Conservation (phyloP, 2,888 invertebrate species). For the Acleris emargana region DNA sequence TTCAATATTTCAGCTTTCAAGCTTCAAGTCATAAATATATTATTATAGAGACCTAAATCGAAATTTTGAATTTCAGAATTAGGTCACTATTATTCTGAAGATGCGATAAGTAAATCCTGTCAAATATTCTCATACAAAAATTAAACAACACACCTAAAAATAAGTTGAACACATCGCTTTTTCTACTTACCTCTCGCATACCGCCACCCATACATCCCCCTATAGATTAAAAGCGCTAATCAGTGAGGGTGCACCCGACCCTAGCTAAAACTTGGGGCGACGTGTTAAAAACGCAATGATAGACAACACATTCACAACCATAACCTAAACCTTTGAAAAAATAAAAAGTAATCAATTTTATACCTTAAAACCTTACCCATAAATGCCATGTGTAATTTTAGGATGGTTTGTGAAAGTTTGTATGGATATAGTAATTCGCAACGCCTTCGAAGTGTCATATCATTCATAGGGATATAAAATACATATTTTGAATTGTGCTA, state of each 20-base stretch:
- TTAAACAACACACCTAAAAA: too few species aligned
- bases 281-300: conserved; percentile 82
- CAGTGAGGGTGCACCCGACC: conserved; percentile 79
- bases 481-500: conserved; percentile 76
- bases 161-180: too few species aligned
- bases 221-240: conserved; percentile 80
- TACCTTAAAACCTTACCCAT: conserved; percentile 41
- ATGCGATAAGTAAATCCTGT: too few species aligned
- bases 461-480: conserved; percentile 78
- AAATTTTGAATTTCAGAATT: too few species aligned
- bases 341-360: conserved; percentile 37
- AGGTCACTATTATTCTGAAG: too few species aligned
- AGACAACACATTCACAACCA: conserved; percentile 57
- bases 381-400: conserved; percentile 34
- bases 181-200: conserved; percentile 41
- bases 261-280: conserved; percentile 65
- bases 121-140: too few species aligned
- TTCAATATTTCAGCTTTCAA: too few species aligned
- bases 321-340: conserved; percentile 38
- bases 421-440: conserved; percentile 65
- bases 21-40: too few species aligned
- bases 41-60: too few species aligned
- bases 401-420: conserved; percentile 38
- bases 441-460: conserved; percentile 83
- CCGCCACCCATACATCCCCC: conserved; percentile 63